Evolutionary conservation across 2,113 vertebrate genomes (phyloP), one percentile per base, ranked within the genome.

Genomic region (Myrmophylax atrothorax): DNA sequence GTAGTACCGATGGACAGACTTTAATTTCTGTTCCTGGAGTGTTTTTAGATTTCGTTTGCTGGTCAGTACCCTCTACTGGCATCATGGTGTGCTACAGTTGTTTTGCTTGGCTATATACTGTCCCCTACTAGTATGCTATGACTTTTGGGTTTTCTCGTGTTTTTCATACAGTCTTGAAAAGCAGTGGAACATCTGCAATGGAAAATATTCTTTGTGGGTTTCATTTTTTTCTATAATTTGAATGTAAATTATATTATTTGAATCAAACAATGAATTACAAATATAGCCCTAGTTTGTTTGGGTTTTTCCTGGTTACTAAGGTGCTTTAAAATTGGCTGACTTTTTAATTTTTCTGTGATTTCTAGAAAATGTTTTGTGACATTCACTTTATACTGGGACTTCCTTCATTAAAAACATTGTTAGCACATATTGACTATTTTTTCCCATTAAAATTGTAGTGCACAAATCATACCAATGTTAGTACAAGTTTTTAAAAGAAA

Each of bases 41-140:
- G 33, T 15, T 80, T 82, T 59, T 18, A 68, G n/a, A 31, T 72
- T 87, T 90, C 29, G 10, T 77, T 69, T 86, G 85, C 90, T 94
- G 56, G 52, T 93, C 79, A 64, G 79, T 64, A 55, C 85, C 93
- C 90, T 95, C 92, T 93, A 7, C 80, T 87, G 92, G 86, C 79
- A 53, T 17, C 24, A 1, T 10, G n/a, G 14, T 46, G 69, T 67
- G 88, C 59, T 94, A 83, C 79, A 74, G 29, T 18, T 84, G 28
- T 78, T 89, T 82, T 63, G 33, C 56, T 84, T 72, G 28, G 44
- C 29, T 44, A 20, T 77, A 63, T 33, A 42, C 9, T 0, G 0
- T 82, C 46, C 17, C 20, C 20, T 31, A 17, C 19, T 4, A 52
- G 8, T 31, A 50, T 6, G 1, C 31, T 63, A 18, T 31, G 56